A percentile compares a stretch with the other conserved stretches of the same genome.
Conservation (phyloP, 2,797 vertebrate genomes). For the Halcyon badia region DNA sequence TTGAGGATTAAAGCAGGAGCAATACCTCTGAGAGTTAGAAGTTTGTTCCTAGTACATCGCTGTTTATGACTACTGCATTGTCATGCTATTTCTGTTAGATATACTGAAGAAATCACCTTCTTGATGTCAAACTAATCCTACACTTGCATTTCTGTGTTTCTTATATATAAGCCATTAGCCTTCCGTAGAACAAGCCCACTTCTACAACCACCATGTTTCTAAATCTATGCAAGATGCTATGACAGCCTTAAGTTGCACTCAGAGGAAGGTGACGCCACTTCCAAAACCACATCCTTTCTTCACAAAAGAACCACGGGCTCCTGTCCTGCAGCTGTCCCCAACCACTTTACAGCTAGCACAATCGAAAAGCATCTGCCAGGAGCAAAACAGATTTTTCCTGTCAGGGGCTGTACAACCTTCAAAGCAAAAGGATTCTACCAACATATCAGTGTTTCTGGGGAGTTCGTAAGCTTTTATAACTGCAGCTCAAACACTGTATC, state of each 20-base stretch:
- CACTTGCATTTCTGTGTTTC: background rate
- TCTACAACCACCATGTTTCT: accelerated
- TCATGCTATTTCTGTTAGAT: background rate
- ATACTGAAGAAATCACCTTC: background rate
- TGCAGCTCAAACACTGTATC: background rate
- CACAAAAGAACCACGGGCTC: background rate
- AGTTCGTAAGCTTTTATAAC: background rate
- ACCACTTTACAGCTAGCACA: background rate
- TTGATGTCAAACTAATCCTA: background rate
- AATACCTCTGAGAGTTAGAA: background rate
- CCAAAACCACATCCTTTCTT: background rate
- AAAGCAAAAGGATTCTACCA: background rate
- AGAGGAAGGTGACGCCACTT: background rate
- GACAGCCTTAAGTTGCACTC: background rate
- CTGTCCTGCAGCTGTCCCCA: background rate
- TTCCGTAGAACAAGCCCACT: background rate
- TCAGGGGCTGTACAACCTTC: background rate
- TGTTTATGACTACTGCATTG: background rate
- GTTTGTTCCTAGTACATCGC: background rate
- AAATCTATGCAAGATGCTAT: background rate
- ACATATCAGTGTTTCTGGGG: background rate
- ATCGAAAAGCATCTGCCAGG: background rate
- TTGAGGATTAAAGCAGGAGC: background rate
- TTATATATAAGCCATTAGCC: background rate
- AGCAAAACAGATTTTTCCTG: background rate